Evolutionary conservation across 2,888 invertebrate species (phyloP).

Genomic region (Hydropsyche betteni): DNA sequence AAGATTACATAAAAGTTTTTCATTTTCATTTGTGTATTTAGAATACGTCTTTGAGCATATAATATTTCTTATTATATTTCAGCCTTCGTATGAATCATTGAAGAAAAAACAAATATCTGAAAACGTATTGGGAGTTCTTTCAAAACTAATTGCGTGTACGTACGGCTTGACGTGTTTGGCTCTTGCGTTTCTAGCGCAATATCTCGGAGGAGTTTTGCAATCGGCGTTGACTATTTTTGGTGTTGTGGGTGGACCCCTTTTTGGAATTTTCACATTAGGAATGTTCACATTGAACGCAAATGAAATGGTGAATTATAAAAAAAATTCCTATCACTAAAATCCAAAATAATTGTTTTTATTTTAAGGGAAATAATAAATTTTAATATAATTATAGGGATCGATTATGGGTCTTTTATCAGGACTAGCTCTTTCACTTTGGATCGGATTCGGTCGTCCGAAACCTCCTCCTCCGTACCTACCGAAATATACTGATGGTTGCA

Average conservation of each 20-base stretch:
- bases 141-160: constrained; percentile 74
- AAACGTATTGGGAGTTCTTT: constrained; percentile 63
- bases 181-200: constrained; percentile 83
- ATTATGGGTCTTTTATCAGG: constrained; percentile 72
- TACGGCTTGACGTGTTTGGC: constrained; percentile 82
- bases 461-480: constrained; percentile 66
- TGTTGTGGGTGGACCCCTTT: constrained; percentile 85
- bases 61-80: constrained; percentile 48
- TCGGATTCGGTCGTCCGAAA: constrained; percentile 84
- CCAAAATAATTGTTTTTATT: no score
- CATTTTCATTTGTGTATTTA: neutral
- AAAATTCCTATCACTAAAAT: no score
- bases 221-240: constrained; percentile 87
- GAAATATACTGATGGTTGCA: constrained; percentile 70
- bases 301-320: constrained; percentile 66
- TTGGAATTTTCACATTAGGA: constrained; percentile 86
- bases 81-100: constrained; percentile 58
- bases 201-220: constrained; percentile 87
- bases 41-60: neutral
- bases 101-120: constrained; percentile 58
- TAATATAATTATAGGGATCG: constrained; percentile 68
- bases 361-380: no score
- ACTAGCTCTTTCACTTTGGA: constrained; percentile 78
- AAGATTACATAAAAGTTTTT: constrained; percentile 78
- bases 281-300: constrained; percentile 81